These are phyloP conservation scores for Patella depressa DNA, from an alignment of 2,888 invertebrate species.

Conservation along the genomic window DNA sequence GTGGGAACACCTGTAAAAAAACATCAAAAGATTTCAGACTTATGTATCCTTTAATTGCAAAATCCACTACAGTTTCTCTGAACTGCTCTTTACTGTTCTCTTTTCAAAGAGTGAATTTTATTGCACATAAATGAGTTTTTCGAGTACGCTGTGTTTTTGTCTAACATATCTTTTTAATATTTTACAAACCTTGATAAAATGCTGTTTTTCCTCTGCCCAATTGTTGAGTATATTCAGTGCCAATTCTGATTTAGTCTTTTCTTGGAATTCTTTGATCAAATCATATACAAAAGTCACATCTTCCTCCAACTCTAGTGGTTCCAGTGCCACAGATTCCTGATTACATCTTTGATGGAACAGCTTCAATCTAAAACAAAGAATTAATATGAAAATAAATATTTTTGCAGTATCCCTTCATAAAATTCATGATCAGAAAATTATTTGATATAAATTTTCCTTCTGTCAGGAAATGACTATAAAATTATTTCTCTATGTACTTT, in stretches of 20 bases:
- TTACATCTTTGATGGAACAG: slow-evolving; percentile 79
- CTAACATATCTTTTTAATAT: too few relatives aligned
- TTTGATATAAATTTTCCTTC: too few relatives aligned
- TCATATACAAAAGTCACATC: slow-evolving; percentile 84
- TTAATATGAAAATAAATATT: background rate
- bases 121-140: too few relatives aligned
- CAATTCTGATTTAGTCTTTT: slow-evolving; percentile 89
- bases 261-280: slow-evolving; percentile 86
- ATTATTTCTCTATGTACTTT: too few relatives aligned
- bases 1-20: slow-evolving; percentile 85
- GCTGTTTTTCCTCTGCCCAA: slow-evolving; percentile 83
- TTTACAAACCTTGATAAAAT: slow-evolving; percentile 84
- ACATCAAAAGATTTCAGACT: background rate
- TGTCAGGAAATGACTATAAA: too few relatives aligned
- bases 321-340: slow-evolving; percentile 92
- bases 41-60: too few relatives aligned
- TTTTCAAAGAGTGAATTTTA: too few relatives aligned
- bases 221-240: slow-evolving; percentile 84
- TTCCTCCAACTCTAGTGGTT: slow-evolving; percentile 83
- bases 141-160: too few relatives aligned
- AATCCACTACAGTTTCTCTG: background rate
- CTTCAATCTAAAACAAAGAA: slow-evolving; percentile 74
- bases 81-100: background rate
- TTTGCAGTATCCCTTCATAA: background rate
- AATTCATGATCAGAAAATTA: too few relatives aligned